phyloP scores from a whole-genome alignment of 92 coral and sea anemone genomes.

The Zoanthus gigantus region DNA sequence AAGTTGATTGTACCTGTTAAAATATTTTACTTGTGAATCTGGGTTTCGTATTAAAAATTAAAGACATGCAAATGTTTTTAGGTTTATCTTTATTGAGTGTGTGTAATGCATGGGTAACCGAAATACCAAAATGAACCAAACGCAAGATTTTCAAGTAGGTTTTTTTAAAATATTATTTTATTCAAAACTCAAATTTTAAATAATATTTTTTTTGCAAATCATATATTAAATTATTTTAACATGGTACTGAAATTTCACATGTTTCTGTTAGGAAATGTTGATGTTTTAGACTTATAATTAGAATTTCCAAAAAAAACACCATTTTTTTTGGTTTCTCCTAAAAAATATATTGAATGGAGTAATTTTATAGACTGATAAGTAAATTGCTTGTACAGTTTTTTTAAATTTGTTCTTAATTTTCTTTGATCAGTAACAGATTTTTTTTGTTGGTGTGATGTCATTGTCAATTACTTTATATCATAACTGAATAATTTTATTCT shows the following conservation, averaged over 20 bases:
- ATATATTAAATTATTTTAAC: neutral
- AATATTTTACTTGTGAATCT: conserved; percentile 39
- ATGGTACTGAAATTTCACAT: conserved; percentile 4
- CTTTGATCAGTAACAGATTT: conserved; percentile 1
- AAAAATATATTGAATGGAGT: neutral
- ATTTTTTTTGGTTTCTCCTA: neutral
- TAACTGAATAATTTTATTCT: conserved; percentile 36
- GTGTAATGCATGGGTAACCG: conserved; percentile 34
- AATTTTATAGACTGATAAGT: neutral
- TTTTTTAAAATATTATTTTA: neutral
- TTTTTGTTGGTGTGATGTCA: conserved; percentile 31
- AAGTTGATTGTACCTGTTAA: conserved; percentile 37
- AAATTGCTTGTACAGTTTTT: neutral
- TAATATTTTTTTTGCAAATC: neutral
- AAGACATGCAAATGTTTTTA: conserved; percentile 51
- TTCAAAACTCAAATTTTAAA: neutral
- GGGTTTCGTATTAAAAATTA: conserved; percentile 35
- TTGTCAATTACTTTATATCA: conserved; percentile 25
- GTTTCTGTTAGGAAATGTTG: conserved; percentile 29
- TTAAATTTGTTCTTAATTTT: neutral
- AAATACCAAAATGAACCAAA: conserved; percentile 20
- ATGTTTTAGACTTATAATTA: neutral
- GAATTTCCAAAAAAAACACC: neutral
- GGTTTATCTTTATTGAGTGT: conserved; percentile 32
- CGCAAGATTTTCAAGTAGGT: conserved; percentile 34